Evolutionary conservation across 2,113 vertebrate genomes (phyloP).

Genomic region (Hiodon tergisus): DNA sequence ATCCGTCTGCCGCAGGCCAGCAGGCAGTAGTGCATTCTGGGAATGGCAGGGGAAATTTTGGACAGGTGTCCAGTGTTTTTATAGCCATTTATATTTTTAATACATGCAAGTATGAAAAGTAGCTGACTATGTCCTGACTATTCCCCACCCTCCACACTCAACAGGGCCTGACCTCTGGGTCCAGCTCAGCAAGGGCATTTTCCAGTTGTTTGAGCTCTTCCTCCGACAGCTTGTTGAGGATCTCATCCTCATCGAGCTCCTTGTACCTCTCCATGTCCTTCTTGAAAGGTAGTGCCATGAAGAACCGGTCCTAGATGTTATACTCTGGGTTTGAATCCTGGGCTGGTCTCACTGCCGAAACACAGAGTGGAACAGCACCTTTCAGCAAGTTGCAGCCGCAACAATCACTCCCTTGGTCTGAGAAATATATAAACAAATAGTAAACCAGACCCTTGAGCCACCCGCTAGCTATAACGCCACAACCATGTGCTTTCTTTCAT

Average conservation of each 20-base stretch:
- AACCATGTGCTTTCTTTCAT: not conserved
- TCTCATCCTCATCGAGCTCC: constrained; percentile 92
- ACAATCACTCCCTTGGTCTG: not conserved
- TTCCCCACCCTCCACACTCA: not conserved
- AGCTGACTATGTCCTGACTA: not conserved
- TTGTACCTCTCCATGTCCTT: constrained; percentile 95
- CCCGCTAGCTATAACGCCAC: not conserved
- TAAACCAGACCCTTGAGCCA: not conserved
- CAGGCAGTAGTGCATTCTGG: constrained; percentile 87
- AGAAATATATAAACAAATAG: no score
- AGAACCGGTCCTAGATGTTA: constrained; percentile 19
- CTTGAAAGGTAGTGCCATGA: constrained; percentile 85
- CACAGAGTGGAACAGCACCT: not conserved
- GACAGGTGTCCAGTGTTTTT: no score
- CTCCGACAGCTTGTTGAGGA: constrained; percentile 88
- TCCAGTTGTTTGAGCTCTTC: constrained; percentile 95
- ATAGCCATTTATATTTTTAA: no score
- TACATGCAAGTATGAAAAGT: no score
- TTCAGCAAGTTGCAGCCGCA: not conserved
- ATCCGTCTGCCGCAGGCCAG: constrained; percentile 89
- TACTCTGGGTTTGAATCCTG: not conserved
- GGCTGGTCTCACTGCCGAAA: not conserved
- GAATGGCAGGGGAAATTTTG: constrained; percentile 25
- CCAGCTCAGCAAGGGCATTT: constrained; percentile 91
- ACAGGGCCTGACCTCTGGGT: constrained; percentile 79